Base-by-base conservation (phyloP, 2,797 vertebrate species). In the Erethizon dorsatum region DNA sequence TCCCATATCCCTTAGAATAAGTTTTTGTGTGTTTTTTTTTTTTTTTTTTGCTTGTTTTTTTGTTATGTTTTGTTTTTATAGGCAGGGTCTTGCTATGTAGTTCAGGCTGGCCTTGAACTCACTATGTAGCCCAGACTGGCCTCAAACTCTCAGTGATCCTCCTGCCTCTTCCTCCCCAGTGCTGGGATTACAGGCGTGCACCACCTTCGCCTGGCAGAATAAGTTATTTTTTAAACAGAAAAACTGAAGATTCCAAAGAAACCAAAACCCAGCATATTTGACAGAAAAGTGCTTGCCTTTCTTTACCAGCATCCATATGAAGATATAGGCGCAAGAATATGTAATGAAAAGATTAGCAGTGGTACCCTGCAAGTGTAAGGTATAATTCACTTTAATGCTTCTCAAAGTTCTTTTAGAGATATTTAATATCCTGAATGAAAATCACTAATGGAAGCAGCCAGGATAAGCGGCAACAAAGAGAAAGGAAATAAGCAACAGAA, bases 171-270 rank as follows among this genome's bases (percentile, higher is more conserved):
- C 65, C 65, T 67, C 33, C 5, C 65, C 65, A 17, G 14, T 6
- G 65, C 33, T n/a, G 65, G 33, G 33, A n/a, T 67, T 67, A 67
- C 31, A 65, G 65, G 33, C 33, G 8, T n/a, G 65, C 33, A 17
- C 14, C 65, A 67, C 65, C 65, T n/a, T n/a, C 65, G 18, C 65
- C 33, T 8, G 7, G 65, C 15, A 69, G 9, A 41, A 2, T 41
- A 73, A 65, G n/a, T 82, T 83, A 71, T 63, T 92, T 95, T 79
- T 93, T 20, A 84, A 96, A 94, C 9, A 96, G 54, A 82, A 96
- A 84, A 73, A 88, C 20, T 88, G 78, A 79, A 47, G 15, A 63
- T 65, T 57, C 41, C 50, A 56, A 93, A 77, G 63, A 94, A 85
- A 92, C 50, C 33, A 84, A 88, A 95, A 80, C 33, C 14, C 33